Evolutionary conservation across 23 tunicate species (phyloP), one percentile per base, ranked within the genome.

Genomic region (Styela clava): DNA sequence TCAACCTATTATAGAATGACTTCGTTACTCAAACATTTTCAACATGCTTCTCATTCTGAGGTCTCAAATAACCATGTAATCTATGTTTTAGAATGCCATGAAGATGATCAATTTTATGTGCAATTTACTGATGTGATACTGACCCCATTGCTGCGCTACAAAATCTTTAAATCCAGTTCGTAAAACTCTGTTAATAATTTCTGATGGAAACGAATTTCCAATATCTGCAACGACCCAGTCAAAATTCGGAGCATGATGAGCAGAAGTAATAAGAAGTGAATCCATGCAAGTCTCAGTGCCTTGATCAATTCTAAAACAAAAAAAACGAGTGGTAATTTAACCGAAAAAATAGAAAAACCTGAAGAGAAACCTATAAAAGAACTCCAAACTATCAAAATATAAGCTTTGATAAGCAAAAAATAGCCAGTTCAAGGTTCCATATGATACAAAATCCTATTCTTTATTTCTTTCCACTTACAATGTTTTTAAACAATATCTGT

Each of bases 211-310:
- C 20, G 89, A 81, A 63, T 69, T 82, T 36, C 97, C 97, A 18
- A 91, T 84, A 78, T 91, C 90, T 62, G 97, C 97, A 19, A 91
- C 87, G 25, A 91, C 90, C 97, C 97, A 91, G 37, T 91, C 97
- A 65, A 91, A 91, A 33, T 82, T 81, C 26, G 97, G 97, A 18
- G 97, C 78, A 68, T 89, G 89, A 34, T 63, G 78, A 16, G 86
- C 35, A 24, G 97, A 86, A 5, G 90, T 80, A 24, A 70, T 18
- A 16, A 91, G 79, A 23, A 91, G 77, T 18, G 97, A 86, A 33
- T 91, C 97, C 56, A 91, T 85, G 82, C 97, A 86, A 37, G 83
- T 62, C n/a, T 81, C 89, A 0, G 82, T 69, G 16, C 74, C 82
- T 69, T 76, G 83, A 26, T 89, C 83, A 34, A 89, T 85, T 61